A percentile compares a stretch with the other conserved stretches of the same genome.
Conservation (phyloP, 2,888 invertebrate species). For the Drosophila conformis region DNA sequence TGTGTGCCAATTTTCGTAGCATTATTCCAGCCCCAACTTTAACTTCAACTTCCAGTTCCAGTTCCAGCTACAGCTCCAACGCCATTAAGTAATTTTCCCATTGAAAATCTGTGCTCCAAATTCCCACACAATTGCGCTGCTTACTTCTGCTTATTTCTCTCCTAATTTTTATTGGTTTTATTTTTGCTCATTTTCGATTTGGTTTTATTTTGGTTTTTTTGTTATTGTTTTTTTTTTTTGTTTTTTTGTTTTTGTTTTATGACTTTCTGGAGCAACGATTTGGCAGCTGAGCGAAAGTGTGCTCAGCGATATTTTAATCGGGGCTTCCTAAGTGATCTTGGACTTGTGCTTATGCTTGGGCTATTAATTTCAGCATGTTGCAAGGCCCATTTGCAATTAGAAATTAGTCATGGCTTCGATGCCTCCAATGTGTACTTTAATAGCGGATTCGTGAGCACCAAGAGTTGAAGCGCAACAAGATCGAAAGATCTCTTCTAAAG, state of each 20-base stretch:
- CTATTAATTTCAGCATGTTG: slow-evolving; percentile 22
- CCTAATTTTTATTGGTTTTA: slow-evolving; percentile 40
- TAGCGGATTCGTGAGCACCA: slow-evolving; percentile 43
- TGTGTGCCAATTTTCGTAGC: slow-evolving; percentile 61
- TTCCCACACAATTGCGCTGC: slow-evolving; percentile 72
- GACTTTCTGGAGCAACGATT: slow-evolving; percentile 25
- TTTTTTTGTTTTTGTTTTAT: slow-evolving; percentile 6
- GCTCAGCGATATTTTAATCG: slow-evolving; percentile 16
- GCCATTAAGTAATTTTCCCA: slow-evolving; percentile 78
- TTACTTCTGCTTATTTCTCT: slow-evolving; percentile 51
- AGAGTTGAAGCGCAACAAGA: slow-evolving; percentile 1
- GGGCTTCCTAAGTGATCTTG: slow-evolving; percentile 18
- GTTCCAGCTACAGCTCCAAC: slow-evolving; percentile 10
- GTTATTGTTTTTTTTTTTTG: not conserved
- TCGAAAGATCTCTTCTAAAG: slow-evolving; percentile 33
- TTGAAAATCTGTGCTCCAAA: slow-evolving; percentile 63
- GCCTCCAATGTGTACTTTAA: slow-evolving; percentile 35
- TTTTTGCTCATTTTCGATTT: slow-evolving; percentile 2
- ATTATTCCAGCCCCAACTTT: slow-evolving; percentile 23
- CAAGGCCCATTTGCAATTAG: slow-evolving; percentile 13
- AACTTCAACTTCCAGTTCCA: slow-evolving; percentile 4
- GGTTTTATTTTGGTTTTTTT: slow-evolving; percentile 9
- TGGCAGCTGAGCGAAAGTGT: slow-evolving; percentile 56
- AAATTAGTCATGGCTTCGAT: slow-evolving; percentile 47
- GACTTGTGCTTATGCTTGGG: not conserved